Evolutionary conservation across 1,140 invertebrate genomes (phyloP).

Genomic region (Gyrodactylus bullatarudis): DNA sequence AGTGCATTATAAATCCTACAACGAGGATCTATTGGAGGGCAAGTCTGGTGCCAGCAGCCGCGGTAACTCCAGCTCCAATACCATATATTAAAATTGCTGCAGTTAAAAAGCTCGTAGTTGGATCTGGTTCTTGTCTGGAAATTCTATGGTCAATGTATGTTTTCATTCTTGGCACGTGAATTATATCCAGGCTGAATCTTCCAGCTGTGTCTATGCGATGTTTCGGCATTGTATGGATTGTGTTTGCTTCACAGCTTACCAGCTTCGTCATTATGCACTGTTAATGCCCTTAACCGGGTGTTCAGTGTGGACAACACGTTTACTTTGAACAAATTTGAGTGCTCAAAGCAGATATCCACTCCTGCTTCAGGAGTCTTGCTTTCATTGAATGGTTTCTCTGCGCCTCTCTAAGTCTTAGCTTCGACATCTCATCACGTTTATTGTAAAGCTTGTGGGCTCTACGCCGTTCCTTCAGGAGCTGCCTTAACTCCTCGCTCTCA

Average conservation of each 20-base stretch:
- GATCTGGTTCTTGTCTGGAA: constrained; percentile 13
- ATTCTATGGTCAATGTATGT: neutral
- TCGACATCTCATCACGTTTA: neutral
- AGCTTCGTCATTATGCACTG: constrained; percentile 10
- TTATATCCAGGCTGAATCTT: neutral
- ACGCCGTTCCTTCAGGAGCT: neutral
- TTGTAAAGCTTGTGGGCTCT: neutral
- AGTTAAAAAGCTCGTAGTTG: constrained; percentile 23
- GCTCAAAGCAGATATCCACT: constrained; percentile 30
- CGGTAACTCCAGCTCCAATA: constrained; percentile 62
- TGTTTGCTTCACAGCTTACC: neutral
- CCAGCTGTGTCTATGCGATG: neutral
- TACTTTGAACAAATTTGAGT: constrained; percentile 50
- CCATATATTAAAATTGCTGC: constrained; percentile 41
- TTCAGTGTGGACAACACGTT: constrained; percentile 11
- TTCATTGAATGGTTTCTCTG: neutral
- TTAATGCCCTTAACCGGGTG: neutral
- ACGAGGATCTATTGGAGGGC: constrained; percentile 50
- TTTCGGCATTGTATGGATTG: neutral
- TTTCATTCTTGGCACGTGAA: neutral
- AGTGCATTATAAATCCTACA: constrained; percentile 55
- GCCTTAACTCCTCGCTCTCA: neutral
- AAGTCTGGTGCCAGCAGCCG: constrained; percentile 53
- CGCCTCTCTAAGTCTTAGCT: neutral
- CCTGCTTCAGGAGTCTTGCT: neutral